Evolutionary conservation across 1,140 invertebrate genomes (phyloP).

Genomic region (Drosophila melanica): DNA sequence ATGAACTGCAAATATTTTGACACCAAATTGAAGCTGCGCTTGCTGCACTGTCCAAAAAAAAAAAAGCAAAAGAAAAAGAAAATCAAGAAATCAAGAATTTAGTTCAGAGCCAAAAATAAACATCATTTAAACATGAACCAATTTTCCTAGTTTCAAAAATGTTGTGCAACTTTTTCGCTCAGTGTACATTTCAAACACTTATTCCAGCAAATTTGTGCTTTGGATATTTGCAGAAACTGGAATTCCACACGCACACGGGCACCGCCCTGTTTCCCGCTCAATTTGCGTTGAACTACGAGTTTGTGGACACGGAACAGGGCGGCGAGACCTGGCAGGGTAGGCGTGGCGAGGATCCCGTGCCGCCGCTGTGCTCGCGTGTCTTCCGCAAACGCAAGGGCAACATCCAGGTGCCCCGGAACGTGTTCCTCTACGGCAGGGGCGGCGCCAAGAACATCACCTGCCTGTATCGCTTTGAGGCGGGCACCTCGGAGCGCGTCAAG

Average conservation of each 20-base stretch:
- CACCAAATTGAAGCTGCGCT: slow-evolving; percentile 65
- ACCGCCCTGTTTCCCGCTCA: slow-evolving; percentile 88
- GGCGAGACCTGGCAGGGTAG: slow-evolving; percentile 87
- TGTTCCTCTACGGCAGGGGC: slow-evolving; percentile 91
- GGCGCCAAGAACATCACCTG: slow-evolving; percentile 90
- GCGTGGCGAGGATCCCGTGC: slow-evolving; percentile 88
- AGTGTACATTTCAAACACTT: slow-evolving; percentile 17
- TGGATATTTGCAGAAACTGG: slow-evolving; percentile 78
- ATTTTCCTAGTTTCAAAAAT: no score
- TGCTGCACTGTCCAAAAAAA: slow-evolving; percentile 8
- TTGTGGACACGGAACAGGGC: slow-evolving; percentile 91
- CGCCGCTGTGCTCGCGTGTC: slow-evolving; percentile 84
- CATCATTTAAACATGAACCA: background rate
- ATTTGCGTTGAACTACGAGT: slow-evolving; percentile 91
- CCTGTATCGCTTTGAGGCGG: slow-evolving; percentile 89
- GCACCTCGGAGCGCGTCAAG: slow-evolving; percentile 86
- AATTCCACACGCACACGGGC: slow-evolving; percentile 86
- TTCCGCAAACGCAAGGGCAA: slow-evolving; percentile 84
- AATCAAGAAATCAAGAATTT: background rate
- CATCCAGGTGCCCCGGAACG: slow-evolving; percentile 86
- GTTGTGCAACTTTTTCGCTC: background rate
- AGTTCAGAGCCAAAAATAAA: background rate
- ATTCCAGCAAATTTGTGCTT: background rate
- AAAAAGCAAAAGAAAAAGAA: background rate
- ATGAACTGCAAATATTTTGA: slow-evolving; percentile 79